phyloP scores from a whole-genome alignment of 2,113 vertebrate species.

The Rhinopomastus cyanomelas region DNA sequence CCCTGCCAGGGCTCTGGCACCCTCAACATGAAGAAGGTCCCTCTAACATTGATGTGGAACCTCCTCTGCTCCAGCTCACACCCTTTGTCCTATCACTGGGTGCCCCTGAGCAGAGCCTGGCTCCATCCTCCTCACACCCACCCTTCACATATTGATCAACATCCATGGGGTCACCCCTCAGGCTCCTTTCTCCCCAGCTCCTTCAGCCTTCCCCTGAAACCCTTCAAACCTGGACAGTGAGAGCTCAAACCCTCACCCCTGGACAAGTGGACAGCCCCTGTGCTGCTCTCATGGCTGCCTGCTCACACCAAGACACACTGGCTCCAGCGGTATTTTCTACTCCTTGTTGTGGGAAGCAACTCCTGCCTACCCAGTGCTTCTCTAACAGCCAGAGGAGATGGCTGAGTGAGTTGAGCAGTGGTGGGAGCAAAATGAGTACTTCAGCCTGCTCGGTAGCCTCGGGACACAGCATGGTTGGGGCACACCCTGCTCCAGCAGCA shows the following conservation, averaged over 20 bases:
- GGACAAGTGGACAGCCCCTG: background rate
- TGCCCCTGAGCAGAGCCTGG: too few species aligned
- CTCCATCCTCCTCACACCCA: too few species aligned
- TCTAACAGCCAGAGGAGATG: background rate
- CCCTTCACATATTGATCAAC: too few species aligned
- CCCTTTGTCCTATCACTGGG: too few species aligned
- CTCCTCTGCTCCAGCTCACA: too few species aligned
- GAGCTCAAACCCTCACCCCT: background rate
- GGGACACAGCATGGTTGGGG: background rate
- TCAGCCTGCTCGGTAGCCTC: slow-evolving; percentile 35
- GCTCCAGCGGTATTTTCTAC: slow-evolving; percentile 19
- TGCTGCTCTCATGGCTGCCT: slow-evolving; percentile 15
- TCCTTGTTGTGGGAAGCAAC: slow-evolving; percentile 52
- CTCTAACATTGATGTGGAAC: too few species aligned
- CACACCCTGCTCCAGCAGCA: slow-evolving; percentile 10
- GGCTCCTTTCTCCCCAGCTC: background rate
- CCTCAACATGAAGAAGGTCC: too few species aligned
- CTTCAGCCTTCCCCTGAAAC: background rate
- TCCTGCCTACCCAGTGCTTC: slow-evolving; percentile 34
- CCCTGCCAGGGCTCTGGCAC: too few species aligned
- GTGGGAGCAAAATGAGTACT: background rate
- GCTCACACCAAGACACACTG: slow-evolving; percentile 42
- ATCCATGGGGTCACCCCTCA: too few species aligned
- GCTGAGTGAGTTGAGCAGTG: slow-evolving; percentile 13
- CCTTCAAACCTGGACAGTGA: background rate